Evolutionary conservation across 2,113 vertebrate genomes (phyloP).

Genomic region (Macrotus californicus): DNA sequence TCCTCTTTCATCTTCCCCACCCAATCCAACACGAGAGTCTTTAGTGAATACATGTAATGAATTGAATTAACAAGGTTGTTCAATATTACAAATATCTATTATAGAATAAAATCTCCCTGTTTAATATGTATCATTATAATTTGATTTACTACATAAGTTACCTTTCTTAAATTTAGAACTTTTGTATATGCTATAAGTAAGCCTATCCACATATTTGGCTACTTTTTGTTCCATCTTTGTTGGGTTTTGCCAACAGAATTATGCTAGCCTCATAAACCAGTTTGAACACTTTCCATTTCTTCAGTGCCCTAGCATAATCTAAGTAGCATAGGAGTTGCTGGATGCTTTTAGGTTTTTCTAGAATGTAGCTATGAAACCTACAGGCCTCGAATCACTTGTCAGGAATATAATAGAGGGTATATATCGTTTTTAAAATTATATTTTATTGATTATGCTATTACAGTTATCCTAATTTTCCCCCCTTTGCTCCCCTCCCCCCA

Average conservation of each 20-base stretch:
- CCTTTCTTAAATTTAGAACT: not conserved
- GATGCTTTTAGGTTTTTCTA: not conserved
- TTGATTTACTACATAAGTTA: not conserved
- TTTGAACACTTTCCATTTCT: not conserved
- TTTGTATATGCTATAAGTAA: not conserved
- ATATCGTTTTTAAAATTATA: too few species aligned
- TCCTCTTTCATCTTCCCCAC: not conserved
- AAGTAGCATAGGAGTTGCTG: not conserved
- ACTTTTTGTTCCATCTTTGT: not conserved
- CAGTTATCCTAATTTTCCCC: too few species aligned
- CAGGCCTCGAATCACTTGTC: not conserved
- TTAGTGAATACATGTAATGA: not conserved
- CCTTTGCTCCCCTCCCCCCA: too few species aligned
- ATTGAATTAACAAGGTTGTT: slow-evolving; percentile 2
- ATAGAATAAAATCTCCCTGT: not conserved
- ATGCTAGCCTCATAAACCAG: not conserved
- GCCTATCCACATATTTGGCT: not conserved
- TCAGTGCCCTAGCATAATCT: not conserved
- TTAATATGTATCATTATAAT: not conserved
- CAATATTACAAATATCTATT: not conserved
- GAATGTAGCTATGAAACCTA: not conserved
- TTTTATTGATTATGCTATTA: too few species aligned
- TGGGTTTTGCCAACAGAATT: not conserved
- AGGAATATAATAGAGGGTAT: not conserved
- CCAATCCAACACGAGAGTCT: not conserved